Evolutionary conservation across 30 jellyfish, hydroid and myxozoan species (phyloP).

Genomic region (Pelagia noctiluca): DNA sequence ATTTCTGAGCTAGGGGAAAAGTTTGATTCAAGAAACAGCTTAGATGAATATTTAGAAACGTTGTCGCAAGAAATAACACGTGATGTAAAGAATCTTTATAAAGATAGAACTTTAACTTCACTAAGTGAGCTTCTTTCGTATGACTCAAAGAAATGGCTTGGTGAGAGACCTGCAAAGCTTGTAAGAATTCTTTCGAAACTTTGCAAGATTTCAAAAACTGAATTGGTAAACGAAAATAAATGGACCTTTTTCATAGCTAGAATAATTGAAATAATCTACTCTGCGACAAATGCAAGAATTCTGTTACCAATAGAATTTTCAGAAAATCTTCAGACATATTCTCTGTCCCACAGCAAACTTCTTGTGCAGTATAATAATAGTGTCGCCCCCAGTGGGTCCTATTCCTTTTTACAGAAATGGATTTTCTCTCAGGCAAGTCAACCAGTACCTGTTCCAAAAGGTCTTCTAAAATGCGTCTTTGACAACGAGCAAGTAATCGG

Average conservation of each 20-base stretch:
- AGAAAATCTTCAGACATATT: not conserved
- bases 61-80: too few relatives aligned
- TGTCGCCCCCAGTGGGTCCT: constrained; percentile 40
- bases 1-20: too few relatives aligned
- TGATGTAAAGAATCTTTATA: too few relatives aligned
- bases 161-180: not conserved
- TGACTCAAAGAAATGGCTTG: not conserved
- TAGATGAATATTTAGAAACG: too few relatives aligned
- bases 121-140: too few relatives aligned
- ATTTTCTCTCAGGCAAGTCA: constrained; percentile 8
- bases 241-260: not conserved
- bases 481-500: constrained; percentile 67
- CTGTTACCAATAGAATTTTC: constrained; percentile 13
- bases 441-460: constrained; percentile 16
- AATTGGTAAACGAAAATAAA: not conserved
- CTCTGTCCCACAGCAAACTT: constrained; percentile 14
- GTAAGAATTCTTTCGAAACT: not conserved
- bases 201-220: not conserved
- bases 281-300: not conserved
- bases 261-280: constrained; percentile 24
- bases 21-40: too few relatives aligned
- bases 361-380: not conserved
- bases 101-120: too few relatives aligned
- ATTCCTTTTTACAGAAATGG: constrained; percentile 37
- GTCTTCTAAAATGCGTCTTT: constrained; percentile 26